These are phyloP conservation scores for Atta cephalotes DNA, from an alignment of 1,140 invertebrate species.

Conservation along the genomic window DNA sequence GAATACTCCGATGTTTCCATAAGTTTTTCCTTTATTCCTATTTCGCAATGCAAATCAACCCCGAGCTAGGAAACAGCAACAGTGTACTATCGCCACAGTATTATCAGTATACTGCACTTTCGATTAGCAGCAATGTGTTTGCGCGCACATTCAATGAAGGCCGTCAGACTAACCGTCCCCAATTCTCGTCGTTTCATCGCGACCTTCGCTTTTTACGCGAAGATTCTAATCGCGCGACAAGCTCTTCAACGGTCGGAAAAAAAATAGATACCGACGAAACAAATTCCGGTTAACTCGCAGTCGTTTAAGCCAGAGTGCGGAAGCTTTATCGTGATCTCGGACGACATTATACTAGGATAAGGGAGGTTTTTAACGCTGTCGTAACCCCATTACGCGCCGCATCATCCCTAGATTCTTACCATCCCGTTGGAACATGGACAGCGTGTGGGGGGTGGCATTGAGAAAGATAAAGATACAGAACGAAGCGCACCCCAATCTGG, in stretches of 20 bases:
- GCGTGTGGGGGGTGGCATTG: conserved; percentile 9
- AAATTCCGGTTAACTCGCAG: conserved; percentile 65
- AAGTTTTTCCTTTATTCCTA: neutral
- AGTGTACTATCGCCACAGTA: neutral
- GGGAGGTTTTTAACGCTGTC: conserved; percentile 74
- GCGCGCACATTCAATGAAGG: conserved; percentile 40
- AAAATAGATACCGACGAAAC: conserved; percentile 61
- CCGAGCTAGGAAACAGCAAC: conserved; percentile 13
- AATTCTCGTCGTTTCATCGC: neutral
- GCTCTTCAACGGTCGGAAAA: conserved; percentile 57
- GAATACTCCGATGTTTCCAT: neutral
- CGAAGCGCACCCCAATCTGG: conserved; percentile 38
- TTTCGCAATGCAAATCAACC: conserved; percentile 10
- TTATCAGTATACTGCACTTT: conserved; percentile 16
- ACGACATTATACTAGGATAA: conserved; percentile 75
- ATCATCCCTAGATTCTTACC: conserved; percentile 39
- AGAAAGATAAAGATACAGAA: conserved; percentile 64
- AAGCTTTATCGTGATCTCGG: conserved; percentile 74
- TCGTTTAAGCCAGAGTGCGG: conserved; percentile 66
- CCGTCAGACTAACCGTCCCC: neutral
- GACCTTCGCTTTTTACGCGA: conserved; percentile 37
- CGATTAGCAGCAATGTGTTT: conserved; percentile 57
- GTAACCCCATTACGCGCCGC: conserved; percentile 75
- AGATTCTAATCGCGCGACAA: conserved; percentile 46
- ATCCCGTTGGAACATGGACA: conserved; percentile 19